These are phyloP conservation scores for Onychorhynchus coronatus DNA, from an alignment of 2,113 vertebrate species.

Conservation along the genomic window DNA sequence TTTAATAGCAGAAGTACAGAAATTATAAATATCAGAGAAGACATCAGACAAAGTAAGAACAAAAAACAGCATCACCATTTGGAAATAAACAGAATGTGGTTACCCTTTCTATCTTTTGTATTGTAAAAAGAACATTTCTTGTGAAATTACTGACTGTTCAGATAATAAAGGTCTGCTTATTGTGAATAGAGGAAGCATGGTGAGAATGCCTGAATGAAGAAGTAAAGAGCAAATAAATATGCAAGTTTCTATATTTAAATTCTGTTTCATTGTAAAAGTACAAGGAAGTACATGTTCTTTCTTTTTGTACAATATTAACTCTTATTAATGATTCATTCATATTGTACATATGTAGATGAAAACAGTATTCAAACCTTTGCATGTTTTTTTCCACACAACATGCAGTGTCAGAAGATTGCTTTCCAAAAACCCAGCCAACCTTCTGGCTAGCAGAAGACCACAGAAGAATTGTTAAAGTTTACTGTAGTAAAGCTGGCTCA, in stretches of 20 bases:
- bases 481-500: neutral
- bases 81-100: neutral
- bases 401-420: neutral
- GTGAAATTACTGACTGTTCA: neutral
- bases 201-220: neutral
- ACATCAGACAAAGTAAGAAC: neutral
- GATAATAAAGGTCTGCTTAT: neutral
- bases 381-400: accelerated
- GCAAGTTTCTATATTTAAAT: neutral
- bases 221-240: neutral
- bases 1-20: neutral
- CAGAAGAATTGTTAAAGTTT: neutral
- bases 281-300: neutral
- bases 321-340: neutral
- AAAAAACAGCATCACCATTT: neutral
- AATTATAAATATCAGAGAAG: neutral
- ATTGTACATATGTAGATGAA: neutral
- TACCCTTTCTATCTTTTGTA: neutral
- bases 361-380: neutral
- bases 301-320: neutral
- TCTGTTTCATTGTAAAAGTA: neutral
- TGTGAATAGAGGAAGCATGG: neutral
- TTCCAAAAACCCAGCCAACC: neutral
- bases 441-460: neutral
- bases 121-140: neutral